Evolutionary conservation across 1,140 invertebrate genomes (phyloP), one percentile per base, ranked within the genome.

Genomic region (Leptoteleia sp.): DNA sequence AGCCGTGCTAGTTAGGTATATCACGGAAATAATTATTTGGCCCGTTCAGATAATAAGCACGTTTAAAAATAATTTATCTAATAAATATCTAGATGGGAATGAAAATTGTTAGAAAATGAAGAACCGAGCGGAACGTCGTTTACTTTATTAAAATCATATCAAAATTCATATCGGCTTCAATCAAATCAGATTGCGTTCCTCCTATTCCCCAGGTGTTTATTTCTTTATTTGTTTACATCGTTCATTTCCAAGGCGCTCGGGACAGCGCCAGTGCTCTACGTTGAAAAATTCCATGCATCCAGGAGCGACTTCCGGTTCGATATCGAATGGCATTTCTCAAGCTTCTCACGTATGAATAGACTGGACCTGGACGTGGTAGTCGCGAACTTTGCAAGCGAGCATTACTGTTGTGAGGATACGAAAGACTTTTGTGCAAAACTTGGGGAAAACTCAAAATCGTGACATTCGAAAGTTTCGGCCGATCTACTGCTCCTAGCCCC

Each of bases 301-400:
- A 15, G 29, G 25, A 78, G 76, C 47, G 48, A 72, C 76, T 78
- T 73, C 68, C 68, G 55, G 55, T 37, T 67, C 50, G 67, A 72
- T 79, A 79, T 79, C 62, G 55, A 64, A 37, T 65, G 48, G 40
- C 33, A 42, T 68, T 79, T 73, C 62, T 55, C 54, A 79, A 64
- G 62, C 76, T 73, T 45, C 68, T 79, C 76, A 79, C 76, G 76
- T 79, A 79, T 79, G 68, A 79, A 79, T 79, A 50, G 76, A 79
- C 76, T 73, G 76, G 68, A 68, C 75, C 42, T 50, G 48, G 12
- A 57, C 48, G 40, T 40, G 45, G 54, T 52, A 68, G 62, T 57
- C 59, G 62, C 31, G 31, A 79, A 79, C 62, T 79, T 73, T 64
- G 38, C 16, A 6, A 48, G 45, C 45, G 35, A 52, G 47, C 48